phyloP scores from a whole-genome alignment of 2,113 vertebrate species.

The sheep (Ovis aries) region ARS-UI_Ramb_v3.0 NC_056056.1:88191501-88192000 shows the following conservation, averaged over 20 bases:
- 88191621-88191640: neutral
- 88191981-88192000: neutral
- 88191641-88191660: neutral
- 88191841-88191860: neutral
- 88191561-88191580: neutral
- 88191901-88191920: neutral
- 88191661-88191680: neutral
- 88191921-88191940: neutral
- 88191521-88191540: neutral
- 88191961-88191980: neutral
- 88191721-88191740: neutral
- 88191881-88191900: neutral
- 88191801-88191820: neutral
- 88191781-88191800: neutral
- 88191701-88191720: neutral
- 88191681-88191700: neutral
- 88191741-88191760: neutral
- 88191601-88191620: neutral
- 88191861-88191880: neutral
- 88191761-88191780: neutral
- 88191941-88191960: neutral
- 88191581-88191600: neutral
- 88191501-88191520: neutral
- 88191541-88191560: neutral
- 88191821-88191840: neutral